Evolutionary conservation across 2,888 invertebrate species (phyloP).

Genomic region (Habrosyne pyritoides): DNA sequence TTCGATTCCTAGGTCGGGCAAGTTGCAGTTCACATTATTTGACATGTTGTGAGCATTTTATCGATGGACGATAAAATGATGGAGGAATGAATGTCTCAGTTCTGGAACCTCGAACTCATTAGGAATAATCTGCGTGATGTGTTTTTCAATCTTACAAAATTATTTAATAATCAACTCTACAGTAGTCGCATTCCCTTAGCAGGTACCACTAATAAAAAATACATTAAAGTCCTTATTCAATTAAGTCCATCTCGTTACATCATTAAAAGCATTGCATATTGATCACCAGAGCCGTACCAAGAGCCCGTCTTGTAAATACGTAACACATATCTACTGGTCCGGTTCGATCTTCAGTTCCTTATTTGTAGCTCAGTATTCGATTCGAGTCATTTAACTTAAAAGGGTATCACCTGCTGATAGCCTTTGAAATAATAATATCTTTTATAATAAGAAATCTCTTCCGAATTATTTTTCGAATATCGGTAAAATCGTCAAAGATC

Average conservation of each 20-base stretch:
- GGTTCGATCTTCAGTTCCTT: background rate
- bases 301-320: background rate
- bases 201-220: background rate
- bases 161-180: background rate
- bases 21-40: too few species aligned
- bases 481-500: background rate
- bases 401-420: background rate
- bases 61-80: too few species aligned
- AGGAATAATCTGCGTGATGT: too few species aligned
- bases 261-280: too few species aligned
- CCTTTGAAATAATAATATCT: background rate
- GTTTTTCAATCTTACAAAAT: too few species aligned
- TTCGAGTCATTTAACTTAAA: conserved; percentile 3
- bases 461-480: background rate
- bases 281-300: background rate
- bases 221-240: background rate
- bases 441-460: background rate
- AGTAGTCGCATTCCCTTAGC: background rate
- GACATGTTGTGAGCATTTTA: too few species aligned
- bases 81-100: too few species aligned
- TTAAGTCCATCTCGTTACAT: background rate
- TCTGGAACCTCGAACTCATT: too few species aligned
- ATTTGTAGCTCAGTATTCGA: conserved; percentile 1
- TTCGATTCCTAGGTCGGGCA: too few species aligned
- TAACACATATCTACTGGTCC: background rate